These are phyloP conservation scores for Ectobius pallidus DNA, from an alignment of 2,888 invertebrate genomes.

Conservation along the genomic window DNA sequence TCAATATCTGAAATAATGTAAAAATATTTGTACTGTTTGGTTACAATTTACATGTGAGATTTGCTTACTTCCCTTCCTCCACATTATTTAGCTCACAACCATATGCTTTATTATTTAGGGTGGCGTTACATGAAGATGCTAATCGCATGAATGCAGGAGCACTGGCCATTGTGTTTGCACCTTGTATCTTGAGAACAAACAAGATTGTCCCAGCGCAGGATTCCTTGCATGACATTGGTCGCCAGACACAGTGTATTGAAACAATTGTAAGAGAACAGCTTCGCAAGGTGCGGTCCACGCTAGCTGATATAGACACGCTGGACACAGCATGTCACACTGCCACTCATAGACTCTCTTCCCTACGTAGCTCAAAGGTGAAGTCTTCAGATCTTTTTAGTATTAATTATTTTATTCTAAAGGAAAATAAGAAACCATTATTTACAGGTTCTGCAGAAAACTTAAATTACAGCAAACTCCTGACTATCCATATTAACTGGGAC, in stretches of 20 bases:
- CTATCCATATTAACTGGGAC: too few relatives aligned
- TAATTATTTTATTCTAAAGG: background rate
- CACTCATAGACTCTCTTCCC: conserved; percentile 74
- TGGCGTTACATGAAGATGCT: conserved; percentile 83
- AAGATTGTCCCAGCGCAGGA: conserved; percentile 89
- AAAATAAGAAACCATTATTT: background rate
- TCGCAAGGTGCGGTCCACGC: conserved; percentile 78
- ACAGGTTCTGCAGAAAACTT: background rate
- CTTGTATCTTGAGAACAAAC: conserved; percentile 89
- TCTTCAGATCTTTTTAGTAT: too few relatives aligned
- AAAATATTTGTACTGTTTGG: too few relatives aligned
- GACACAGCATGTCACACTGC: conserved; percentile 89
- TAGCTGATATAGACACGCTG: conserved; percentile 89
- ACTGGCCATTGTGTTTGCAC: conserved; percentile 92
- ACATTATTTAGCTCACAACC: too few relatives aligned
- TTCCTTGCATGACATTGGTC: conserved; percentile 86
- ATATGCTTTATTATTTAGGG: conserved; percentile 58
- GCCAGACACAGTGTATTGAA: conserved; percentile 89
- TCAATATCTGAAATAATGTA: too few relatives aligned
- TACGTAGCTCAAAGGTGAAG: conserved; percentile 73
- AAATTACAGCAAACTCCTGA: background rate
- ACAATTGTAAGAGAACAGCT: conserved; percentile 88
- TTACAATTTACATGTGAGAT: too few relatives aligned
- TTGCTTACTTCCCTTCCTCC: too few relatives aligned
- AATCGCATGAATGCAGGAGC: conserved; percentile 93